phyloP scores from a whole-genome alignment of 2,113 vertebrate genomes.

The Pipa parva region DNA sequence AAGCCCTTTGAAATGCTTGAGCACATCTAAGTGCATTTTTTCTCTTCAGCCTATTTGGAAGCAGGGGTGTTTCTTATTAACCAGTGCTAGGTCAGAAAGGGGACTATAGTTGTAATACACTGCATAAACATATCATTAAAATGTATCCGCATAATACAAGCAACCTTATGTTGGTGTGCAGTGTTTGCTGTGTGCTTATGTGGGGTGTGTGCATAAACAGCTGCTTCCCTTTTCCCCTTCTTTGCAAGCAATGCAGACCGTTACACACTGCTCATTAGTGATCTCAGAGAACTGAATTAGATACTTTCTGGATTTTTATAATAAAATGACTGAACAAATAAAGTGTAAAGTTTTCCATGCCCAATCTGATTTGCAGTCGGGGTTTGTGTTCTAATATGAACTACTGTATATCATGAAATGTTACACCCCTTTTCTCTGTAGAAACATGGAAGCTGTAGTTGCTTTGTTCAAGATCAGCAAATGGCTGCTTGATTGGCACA shows the following conservation, averaged over 20 bases:
- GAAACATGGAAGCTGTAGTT: no score
- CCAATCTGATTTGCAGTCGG: no score
- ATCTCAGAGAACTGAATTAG: not conserved
- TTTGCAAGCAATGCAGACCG: conserved; percentile 16
- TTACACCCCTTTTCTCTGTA: no score
- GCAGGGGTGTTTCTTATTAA: not conserved
- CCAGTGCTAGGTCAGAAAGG: not conserved
- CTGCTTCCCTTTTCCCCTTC: conserved; percentile 12
- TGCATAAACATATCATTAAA: not conserved
- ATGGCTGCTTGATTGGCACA: no score
- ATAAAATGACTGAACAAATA: not conserved
- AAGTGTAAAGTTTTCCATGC: no score
- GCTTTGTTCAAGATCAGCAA: no score
- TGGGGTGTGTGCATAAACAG: conserved; percentile 1
- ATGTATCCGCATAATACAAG: no score
- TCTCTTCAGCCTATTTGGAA: not conserved
- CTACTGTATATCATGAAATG: no score
- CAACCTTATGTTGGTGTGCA: not conserved
- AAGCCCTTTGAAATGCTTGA: not conserved
- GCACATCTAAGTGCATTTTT: not conserved
- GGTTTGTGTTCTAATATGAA: no score
- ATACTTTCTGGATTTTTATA: not conserved
- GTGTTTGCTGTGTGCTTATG: not conserved
- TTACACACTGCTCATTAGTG: not conserved
- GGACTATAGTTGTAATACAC: not conserved